Evolutionary conservation across 1,140 invertebrate genomes (phyloP), one percentile per base, ranked within the genome.

Genomic region (Panulirus ornatus): DNA sequence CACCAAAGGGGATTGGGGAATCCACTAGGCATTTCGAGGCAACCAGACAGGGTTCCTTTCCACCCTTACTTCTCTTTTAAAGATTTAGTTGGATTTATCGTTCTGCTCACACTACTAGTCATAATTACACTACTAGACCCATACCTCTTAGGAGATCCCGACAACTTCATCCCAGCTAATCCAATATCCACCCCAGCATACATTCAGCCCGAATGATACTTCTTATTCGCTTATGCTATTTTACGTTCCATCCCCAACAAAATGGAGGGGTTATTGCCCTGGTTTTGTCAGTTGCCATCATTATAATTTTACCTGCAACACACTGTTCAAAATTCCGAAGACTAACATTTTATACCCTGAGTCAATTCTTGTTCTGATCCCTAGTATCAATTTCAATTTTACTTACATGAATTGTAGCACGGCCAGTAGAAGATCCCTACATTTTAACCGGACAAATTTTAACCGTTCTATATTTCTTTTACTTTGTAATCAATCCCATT

Each of bases 1-100:
- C 96, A 96, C 93, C 93, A 95, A 94, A 94, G 94, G 47, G 95
- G 95, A 51, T 96, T 95, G 16, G 95, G 94, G 93, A 96, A 96
- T 86, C 95, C 95, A 8, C 91, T 96, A 94, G 95, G 95, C 87
- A 78, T 95, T 91, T 95, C 94, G 92, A 95, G 94, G 92, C 95
- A 96, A 93, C 93, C 94, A 92, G 94, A 95, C 94, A 95, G 95
- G 95, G 95, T 96, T 91, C 94, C 94, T 2, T 96, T 96, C 92
- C 94, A 96, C 70, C 90, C 90, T 8, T 93, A 84, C 58, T 93
- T 78, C 51, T 73, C 89, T 6, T 71, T n/a, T 93, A 27, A 54
- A 54, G 51, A 54, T 19, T 19, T 54, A 3, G 8, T 54, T 19
- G 51, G 16, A 2, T 2, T 19, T 22, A 11, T 54, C 9, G 16